Conservation (phyloP, 1,140 invertebrate species). For the Micrasema minimum region DNA sequence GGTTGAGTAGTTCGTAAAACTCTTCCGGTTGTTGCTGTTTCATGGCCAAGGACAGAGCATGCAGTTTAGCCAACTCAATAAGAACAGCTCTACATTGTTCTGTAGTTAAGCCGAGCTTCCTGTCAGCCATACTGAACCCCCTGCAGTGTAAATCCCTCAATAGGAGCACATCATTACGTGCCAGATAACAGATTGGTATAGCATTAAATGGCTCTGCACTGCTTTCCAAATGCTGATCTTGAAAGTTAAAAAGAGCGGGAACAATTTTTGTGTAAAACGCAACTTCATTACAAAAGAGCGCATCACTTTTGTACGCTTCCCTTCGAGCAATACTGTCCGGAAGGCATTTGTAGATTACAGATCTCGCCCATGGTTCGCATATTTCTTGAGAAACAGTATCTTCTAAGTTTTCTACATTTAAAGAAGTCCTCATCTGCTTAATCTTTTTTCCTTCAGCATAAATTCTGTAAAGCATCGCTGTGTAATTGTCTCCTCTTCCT, state of each 20-base stretch:
- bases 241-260: conserved; percentile 71
- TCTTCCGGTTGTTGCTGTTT: conserved; percentile 71
- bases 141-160: conserved; percentile 70
- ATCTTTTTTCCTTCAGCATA: conserved; percentile 67
- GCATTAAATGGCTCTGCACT: conserved; percentile 67
- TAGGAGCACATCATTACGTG: conserved; percentile 71
- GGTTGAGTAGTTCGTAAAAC: conserved; percentile 69
- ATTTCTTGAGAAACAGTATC: conserved; percentile 58
- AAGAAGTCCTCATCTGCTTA: conserved; percentile 52
- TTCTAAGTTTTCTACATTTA: conserved; percentile 45
- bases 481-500: conserved; percentile 78
- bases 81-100: conserved; percentile 71
- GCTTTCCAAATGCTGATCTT: conserved; percentile 60
- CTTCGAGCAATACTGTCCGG: conserved; percentile 72
- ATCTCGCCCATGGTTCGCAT: conserved; percentile 68
- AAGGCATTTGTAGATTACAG: conserved; percentile 76
- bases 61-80: conserved; percentile 73
- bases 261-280: conserved; percentile 77
- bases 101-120: conserved; percentile 70
- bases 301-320: conserved; percentile 76
- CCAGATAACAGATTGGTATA: conserved; percentile 74
- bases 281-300: conserved; percentile 77
- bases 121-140: conserved; percentile 76
- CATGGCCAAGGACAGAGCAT: conserved; percentile 74
- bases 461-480: conserved; percentile 76